Conservation (phyloP, 2,797 vertebrate species). For the Tinamus major region DNA sequence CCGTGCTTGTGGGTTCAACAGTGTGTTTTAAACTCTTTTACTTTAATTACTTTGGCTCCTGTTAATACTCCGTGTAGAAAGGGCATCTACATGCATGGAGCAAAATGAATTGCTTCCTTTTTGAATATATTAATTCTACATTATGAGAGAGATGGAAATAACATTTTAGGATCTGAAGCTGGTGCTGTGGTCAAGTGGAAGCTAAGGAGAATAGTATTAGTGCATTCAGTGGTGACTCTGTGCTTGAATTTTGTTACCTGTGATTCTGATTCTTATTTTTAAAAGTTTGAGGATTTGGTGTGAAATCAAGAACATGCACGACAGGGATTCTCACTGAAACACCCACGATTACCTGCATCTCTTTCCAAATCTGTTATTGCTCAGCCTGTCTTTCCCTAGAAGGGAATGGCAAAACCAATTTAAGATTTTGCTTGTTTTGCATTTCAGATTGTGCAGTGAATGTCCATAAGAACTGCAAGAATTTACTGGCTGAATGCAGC, state of each 20-base stretch:
- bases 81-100: neutral
- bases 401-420: neutral
- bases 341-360: neutral
- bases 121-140: neutral
- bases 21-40: neutral
- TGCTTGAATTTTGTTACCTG: neutral
- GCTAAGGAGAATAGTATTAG: neutral
- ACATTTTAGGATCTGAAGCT: neutral
- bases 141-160: neutral
- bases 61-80: fast-evolving
- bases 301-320: neutral
- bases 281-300: neutral
- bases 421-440: neutral
- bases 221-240: neutral
- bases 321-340: neutral
- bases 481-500: slow-evolving; percentile 89
- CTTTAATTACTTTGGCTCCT: neutral
- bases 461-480: slow-evolving; percentile 91
- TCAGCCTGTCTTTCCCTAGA: neutral
- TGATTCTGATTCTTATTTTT: neutral
- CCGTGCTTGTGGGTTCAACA: neutral
- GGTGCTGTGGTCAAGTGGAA: neutral
- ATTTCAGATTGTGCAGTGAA: slow-evolving; percentile 89
- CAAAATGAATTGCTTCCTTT: neutral
- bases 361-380: neutral